Evolutionary conservation across 2,797 vertebrate species (phyloP).

Genomic region (Bradypodion pumilum): DNA sequence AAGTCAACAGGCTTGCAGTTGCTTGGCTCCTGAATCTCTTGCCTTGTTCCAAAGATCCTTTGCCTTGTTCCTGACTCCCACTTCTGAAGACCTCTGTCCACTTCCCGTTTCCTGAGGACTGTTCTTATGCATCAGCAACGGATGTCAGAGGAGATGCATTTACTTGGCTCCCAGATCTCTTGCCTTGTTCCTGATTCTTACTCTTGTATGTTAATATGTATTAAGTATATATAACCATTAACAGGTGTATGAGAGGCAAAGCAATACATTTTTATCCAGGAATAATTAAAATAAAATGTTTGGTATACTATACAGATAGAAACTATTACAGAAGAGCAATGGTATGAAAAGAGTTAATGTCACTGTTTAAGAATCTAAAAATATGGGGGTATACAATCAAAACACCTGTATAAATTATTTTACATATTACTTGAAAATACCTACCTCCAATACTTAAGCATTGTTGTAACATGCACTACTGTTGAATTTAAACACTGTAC

Average conservation of each 20-base stretch:
- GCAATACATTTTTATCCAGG: background rate
- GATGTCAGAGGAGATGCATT: too few species aligned
- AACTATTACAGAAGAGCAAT: background rate
- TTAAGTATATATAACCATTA: background rate
- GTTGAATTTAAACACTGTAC: background rate
- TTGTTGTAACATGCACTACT: background rate
- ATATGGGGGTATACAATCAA: background rate
- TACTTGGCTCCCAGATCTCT: too few species aligned
- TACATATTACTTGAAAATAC: background rate
- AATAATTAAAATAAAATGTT: background rate
- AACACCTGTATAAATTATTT: background rate
- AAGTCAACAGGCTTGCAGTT: too few species aligned
- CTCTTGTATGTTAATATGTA: too few species aligned
- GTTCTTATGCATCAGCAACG: too few species aligned
- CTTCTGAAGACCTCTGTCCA: too few species aligned
- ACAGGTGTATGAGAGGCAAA: background rate
- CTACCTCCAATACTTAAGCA: conserved; percentile 3
- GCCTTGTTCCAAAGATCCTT: too few species aligned
- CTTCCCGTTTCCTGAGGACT: too few species aligned
- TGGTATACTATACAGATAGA: background rate
- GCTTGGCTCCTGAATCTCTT: too few species aligned
- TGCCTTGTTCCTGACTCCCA: too few species aligned
- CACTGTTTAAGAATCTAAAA: background rate
- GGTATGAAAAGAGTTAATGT: background rate
- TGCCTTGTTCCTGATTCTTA: too few species aligned